Evolutionary conservation across 2,797 vertebrate species (phyloP).

Genomic region (Cossypha polioptera): DNA sequence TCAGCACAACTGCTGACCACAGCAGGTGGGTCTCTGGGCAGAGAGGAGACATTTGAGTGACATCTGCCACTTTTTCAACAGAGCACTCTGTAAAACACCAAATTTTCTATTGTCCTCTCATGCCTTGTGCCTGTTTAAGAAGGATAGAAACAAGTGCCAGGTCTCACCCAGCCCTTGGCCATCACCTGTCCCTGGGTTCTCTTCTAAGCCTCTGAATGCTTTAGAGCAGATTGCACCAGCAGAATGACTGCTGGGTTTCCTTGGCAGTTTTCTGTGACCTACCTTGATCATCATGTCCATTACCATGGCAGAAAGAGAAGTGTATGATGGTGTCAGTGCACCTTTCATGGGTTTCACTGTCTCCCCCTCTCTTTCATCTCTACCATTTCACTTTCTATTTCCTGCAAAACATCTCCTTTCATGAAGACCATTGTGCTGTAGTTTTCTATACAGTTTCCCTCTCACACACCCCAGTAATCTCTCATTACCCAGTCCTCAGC

Average conservation of each 20-base stretch:
- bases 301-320: not conserved
- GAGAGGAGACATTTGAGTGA: not conserved
- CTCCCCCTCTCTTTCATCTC: not conserved
- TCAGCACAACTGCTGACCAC: not conserved
- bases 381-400: not conserved
- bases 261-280: not conserved
- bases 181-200: fast-evolving
- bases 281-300: not conserved
- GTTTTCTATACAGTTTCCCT: not conserved
- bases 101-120: not conserved
- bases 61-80: not conserved
- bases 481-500: not conserved
- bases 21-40: fast-evolving
- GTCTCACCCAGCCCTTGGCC: not conserved
- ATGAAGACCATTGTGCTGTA: not conserved
- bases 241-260: not conserved
- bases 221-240: not conserved
- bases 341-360: not conserved
- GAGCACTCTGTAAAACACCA: not conserved
- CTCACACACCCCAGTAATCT: not conserved
- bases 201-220: not conserved
- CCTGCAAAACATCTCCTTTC: not conserved
- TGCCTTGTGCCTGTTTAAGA: not conserved
- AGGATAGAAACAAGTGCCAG: not conserved
- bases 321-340: fast-evolving